A percentile compares a stretch with the other conserved stretches of the same genome.
These are phyloP conservation scores for Semicossyphus pulcher DNA, from an alignment of 2,113 vertebrate genomes.

Conservation along the genomic window DNA sequence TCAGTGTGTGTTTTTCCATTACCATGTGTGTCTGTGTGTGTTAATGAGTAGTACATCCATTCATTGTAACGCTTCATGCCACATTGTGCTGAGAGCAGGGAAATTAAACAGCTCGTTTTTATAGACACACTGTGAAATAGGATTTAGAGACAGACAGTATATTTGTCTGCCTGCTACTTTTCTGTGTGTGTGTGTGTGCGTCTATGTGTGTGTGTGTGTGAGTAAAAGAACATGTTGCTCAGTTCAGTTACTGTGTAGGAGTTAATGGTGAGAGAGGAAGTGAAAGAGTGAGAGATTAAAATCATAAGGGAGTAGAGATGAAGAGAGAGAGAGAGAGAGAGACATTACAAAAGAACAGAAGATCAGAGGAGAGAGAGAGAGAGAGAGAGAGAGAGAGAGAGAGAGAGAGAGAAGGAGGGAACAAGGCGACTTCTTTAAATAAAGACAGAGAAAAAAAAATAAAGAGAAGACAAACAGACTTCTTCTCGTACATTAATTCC, in stretches of 20 bases:
- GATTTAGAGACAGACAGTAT: conserved; percentile 58
- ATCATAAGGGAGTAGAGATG: background rate
- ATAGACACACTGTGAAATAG: conserved; percentile 66
- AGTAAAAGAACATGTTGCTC: background rate
- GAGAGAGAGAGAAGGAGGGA: background rate
- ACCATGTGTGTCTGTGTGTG: conserved; percentile 12
- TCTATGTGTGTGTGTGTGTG: conserved; percentile 40
- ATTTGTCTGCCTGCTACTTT: conserved; percentile 33
- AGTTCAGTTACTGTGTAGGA: conserved; percentile 23
- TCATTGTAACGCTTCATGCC: conserved; percentile 35
- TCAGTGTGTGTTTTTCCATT: conserved; percentile 15
- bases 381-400: background rate
- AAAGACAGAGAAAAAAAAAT: background rate
- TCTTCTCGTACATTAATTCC: conserved; percentile 16
- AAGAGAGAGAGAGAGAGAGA: background rate
- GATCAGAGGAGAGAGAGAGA: background rate
- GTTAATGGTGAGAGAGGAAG: conserved; percentile 21
- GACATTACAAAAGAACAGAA: background rate
- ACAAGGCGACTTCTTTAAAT: background rate
- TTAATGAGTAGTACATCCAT: conserved; percentile 46
- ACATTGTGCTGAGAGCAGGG: conserved; percentile 43
- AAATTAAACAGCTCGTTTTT: conserved; percentile 50
- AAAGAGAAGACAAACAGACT: background rate
- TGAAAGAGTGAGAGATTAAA: background rate
- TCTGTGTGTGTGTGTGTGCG: conserved; percentile 33